Percentiles rank a stretch among this genome's conserved stretches.
phyloP scores from a whole-genome alignment of 2,888 invertebrate genomes.

The Zygaena filipendulae region DNA sequence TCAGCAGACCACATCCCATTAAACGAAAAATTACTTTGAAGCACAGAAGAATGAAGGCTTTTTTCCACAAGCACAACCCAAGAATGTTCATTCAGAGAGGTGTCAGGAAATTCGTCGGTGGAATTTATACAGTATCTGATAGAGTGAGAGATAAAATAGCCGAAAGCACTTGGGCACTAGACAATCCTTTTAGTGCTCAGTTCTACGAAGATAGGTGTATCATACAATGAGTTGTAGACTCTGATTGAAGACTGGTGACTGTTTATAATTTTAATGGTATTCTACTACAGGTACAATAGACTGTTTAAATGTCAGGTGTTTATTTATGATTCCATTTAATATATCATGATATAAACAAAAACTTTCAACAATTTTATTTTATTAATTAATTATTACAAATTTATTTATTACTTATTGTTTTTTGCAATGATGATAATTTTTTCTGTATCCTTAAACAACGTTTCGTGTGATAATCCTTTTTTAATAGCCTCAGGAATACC shows the following conservation, averaged over 20 bases:
- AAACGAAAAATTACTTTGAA: conserved; percentile 35
- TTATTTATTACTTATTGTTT: no score
- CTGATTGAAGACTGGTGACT: no score
- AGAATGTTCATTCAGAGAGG: conserved; percentile 25
- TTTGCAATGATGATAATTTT: no score
- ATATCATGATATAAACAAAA: no score
- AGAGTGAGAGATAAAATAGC: conserved; percentile 42
- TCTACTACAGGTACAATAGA: no score
- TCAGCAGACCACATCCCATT: conserved; percentile 42
- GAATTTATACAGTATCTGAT: conserved; percentile 39
- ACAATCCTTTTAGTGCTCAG: conserved; percentile 41
- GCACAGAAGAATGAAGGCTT: conserved; percentile 36
- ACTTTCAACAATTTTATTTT: no score
- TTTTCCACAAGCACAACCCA: conserved; percentile 37
- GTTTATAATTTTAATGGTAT: no score
- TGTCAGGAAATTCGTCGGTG: conserved; percentile 33
- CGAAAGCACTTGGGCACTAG: conserved; percentile 35
- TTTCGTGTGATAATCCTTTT: no score
- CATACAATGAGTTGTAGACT: conserved; percentile 25
- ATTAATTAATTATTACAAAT: no score
- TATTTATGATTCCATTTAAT: conserved; percentile 3
- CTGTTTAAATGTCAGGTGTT: no score
- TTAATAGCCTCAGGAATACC: no score
- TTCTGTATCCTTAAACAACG: no score
- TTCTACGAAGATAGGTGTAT: conserved; percentile 43